A percentile compares a stretch with the other conserved stretches of the same genome.
phyloP scores from a whole-genome alignment of 2,113 vertebrate species.

The Microcebus griseorufus region DNA sequence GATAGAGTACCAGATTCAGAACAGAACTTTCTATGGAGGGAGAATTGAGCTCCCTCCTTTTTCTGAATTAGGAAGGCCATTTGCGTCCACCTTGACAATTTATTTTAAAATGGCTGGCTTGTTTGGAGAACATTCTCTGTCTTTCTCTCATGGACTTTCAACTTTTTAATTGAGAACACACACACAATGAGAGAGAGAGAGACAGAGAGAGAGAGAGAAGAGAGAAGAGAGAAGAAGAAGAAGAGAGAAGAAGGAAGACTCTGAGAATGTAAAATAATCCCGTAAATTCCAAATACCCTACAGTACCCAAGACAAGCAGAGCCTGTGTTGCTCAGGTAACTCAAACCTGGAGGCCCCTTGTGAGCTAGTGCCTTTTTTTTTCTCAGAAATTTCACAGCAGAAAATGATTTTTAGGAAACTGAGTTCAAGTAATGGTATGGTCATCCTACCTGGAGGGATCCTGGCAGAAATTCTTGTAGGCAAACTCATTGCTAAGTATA shows the following conservation, averaged over 20 bases:
- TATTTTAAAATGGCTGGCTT: background rate
- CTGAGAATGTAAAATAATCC: background rate
- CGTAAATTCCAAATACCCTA: background rate
- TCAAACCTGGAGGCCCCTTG: background rate
- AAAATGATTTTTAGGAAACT: background rate
- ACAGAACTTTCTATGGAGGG: background rate
- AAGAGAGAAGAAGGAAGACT: background rate
- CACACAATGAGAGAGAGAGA: background rate
- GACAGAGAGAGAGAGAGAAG: background rate
- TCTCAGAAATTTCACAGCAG: background rate
- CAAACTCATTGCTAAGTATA: background rate
- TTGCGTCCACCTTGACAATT: background rate
- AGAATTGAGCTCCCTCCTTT: background rate
- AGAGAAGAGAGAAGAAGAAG: background rate
- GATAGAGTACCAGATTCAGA: background rate
- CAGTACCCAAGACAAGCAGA: background rate
- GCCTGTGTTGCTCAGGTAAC: background rate
- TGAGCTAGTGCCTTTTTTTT: rapidly evolving
- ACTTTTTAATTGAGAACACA: background rate
- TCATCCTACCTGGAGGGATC: background rate
- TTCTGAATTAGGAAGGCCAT: background rate
- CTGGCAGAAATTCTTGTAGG: background rate
- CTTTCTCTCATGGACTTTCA: background rate
- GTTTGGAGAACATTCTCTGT: background rate
- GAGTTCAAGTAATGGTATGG: background rate